phyloP scores from a whole-genome alignment of 1,140 invertebrate genomes.

The Oedothorax gibbosus region DNA sequence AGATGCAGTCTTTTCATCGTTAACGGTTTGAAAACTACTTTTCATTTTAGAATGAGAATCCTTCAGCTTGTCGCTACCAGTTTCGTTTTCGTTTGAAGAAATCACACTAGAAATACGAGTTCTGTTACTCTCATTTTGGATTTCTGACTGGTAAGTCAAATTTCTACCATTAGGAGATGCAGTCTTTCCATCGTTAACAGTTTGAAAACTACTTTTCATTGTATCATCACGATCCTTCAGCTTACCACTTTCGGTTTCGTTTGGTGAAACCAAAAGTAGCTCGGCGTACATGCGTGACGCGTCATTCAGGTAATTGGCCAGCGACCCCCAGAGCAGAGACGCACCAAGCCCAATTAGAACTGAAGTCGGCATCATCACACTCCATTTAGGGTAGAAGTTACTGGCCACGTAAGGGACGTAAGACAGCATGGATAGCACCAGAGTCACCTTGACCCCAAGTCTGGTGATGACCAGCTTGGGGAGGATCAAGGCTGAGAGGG shows the following conservation, averaged over 20 bases:
- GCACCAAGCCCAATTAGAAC: constrained; percentile 69
- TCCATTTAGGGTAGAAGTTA: constrained; percentile 67
- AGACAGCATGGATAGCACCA: constrained; percentile 67
- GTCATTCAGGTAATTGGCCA: constrained; percentile 72
- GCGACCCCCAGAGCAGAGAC: constrained; percentile 72
- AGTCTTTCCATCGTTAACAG: background rate
- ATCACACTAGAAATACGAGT: no score
- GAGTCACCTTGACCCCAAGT: constrained; percentile 69
- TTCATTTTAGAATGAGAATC: no score
- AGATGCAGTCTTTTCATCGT: no score
- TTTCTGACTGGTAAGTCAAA: no score
- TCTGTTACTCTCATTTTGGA: no score
- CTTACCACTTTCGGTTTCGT: background rate
- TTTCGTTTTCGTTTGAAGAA: no score
- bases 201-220: background rate
- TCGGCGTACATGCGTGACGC: constrained; percentile 63
- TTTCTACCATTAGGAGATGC: background rate
- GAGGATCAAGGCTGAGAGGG: constrained; percentile 55
- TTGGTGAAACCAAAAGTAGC: background rate
- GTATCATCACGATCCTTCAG: background rate
- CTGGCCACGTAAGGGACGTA: constrained; percentile 69
- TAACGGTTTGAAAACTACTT: no score
- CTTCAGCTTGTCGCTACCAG: no score
- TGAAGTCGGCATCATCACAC: constrained; percentile 69
- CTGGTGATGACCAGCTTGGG: constrained; percentile 59